Conservation (phyloP, 2,888 invertebrate genomes). For the Nemotelus pantherinus region DNA sequence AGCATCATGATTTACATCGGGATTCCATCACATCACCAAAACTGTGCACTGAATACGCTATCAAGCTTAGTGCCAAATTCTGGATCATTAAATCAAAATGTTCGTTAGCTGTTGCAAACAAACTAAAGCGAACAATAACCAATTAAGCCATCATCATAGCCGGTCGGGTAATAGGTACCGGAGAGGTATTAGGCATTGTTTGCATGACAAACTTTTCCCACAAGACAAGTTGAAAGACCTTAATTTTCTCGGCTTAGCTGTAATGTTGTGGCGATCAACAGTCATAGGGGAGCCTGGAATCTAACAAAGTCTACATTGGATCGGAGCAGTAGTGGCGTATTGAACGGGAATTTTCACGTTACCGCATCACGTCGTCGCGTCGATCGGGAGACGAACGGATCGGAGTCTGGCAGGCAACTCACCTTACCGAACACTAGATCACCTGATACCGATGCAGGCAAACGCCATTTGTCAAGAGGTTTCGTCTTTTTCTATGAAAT, state of each 20-base stretch:
- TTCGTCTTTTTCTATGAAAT: slow-evolving; percentile 47
- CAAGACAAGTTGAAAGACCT: slow-evolving; percentile 48
- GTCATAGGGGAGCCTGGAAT: too few species aligned
- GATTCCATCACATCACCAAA: slow-evolving; percentile 4
- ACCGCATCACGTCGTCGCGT: background rate
- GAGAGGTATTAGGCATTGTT: slow-evolving; percentile 34
- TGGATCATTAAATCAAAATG: slow-evolving; percentile 46
- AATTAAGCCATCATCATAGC: slow-evolving; percentile 47
- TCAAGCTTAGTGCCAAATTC: slow-evolving; percentile 30
- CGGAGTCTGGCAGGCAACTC: background rate
- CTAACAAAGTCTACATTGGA: background rate
- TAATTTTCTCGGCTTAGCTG: slow-evolving; percentile 40
- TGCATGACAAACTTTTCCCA: slow-evolving; percentile 44
- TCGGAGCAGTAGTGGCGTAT: background rate
- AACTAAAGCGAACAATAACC: slow-evolving; percentile 47
- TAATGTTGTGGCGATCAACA: slow-evolving; percentile 37
- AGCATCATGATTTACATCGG: background rate
- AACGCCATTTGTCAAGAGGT: slow-evolving; percentile 48
- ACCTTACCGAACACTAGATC: slow-evolving; percentile 36
- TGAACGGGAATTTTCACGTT: background rate
- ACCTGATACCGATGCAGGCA: slow-evolving; percentile 44
- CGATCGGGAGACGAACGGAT: background rate
- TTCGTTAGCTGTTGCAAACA: slow-evolving; percentile 21
- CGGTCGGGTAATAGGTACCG: slow-evolving; percentile 28
- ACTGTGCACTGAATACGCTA: background rate